Percentiles rank a stretch among this genome's conserved stretches.
Conservation (phyloP, 92 coral and sea anemone species). For the Paramuricea clavata region DNA sequence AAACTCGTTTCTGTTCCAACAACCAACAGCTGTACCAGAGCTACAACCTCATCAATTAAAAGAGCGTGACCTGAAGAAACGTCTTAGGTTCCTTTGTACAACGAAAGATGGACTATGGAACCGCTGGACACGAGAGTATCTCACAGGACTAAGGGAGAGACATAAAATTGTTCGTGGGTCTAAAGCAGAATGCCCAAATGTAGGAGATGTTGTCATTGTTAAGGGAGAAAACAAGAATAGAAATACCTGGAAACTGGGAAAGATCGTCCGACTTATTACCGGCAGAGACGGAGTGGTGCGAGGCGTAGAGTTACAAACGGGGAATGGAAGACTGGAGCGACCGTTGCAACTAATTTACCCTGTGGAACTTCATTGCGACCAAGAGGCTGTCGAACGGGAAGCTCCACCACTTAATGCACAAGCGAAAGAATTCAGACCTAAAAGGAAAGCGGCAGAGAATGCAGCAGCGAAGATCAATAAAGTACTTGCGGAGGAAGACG, state of each 20-base stretch:
- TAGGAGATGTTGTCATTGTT: neutral
- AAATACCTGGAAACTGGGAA: neutral
- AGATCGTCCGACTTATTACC: neutral
- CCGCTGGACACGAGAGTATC: neutral
- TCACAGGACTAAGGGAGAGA: neutral
- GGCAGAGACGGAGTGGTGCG: too few species aligned
- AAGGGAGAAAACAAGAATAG: conserved; percentile 13
- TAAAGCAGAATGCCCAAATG: neutral
- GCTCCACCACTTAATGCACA: neutral
- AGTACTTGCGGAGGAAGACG: too few species aligned
- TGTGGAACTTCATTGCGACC: neutral
- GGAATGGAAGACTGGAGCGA: neutral
- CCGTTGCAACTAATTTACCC: neutral
- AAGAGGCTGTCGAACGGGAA: neutral
- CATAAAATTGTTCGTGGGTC: neutral
- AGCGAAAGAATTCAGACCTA: neutral
- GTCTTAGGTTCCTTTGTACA: neutral
- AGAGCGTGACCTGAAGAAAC: too few species aligned
- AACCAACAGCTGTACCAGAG: too few species aligned
- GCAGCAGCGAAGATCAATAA: neutral
- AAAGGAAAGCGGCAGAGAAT: neutral
- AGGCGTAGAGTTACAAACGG: neutral
- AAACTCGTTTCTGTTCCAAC: too few species aligned
- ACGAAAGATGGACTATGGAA: neutral
- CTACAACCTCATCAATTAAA: too few species aligned